Evolutionary conservation across 2,113 vertebrate genomes (phyloP).

Genomic region (Himantopus leucocephalus): DNA sequence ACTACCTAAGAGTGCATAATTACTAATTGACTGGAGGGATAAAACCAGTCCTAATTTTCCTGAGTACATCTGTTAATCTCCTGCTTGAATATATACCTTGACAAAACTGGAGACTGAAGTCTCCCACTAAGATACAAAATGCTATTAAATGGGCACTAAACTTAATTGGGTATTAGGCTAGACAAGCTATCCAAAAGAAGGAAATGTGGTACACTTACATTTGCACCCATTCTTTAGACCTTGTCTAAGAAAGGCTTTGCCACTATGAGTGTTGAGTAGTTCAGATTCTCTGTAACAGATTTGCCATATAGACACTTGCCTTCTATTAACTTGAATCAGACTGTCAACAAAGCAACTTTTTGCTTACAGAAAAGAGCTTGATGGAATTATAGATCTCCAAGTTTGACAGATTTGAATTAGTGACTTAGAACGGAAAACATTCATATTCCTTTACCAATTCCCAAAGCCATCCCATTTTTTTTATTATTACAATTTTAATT

Average conservation of each 20-base stretch:
- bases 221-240: background rate
- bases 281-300: background rate
- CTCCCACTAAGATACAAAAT: background rate
- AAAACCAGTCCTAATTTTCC: background rate
- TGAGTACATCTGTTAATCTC: background rate
- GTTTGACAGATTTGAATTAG: slow-evolving; percentile 6
- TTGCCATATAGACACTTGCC: background rate
- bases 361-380: background rate
- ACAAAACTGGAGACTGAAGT: background rate
- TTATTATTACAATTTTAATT: background rate
- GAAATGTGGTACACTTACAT: background rate
- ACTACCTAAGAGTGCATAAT: background rate
- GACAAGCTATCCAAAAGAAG: background rate
- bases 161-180: background rate
- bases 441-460: background rate
- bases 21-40: background rate
- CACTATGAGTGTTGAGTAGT: background rate
- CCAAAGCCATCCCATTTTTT: background rate
- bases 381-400: background rate
- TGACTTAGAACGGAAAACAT: background rate
- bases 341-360: background rate
- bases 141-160: background rate
- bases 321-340: background rate
- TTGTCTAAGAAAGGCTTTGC: background rate
- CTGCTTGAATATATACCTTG: background rate